phyloP scores from a whole-genome alignment of 2,888 invertebrate genomes.

The Craniophora ligustri region DNA sequence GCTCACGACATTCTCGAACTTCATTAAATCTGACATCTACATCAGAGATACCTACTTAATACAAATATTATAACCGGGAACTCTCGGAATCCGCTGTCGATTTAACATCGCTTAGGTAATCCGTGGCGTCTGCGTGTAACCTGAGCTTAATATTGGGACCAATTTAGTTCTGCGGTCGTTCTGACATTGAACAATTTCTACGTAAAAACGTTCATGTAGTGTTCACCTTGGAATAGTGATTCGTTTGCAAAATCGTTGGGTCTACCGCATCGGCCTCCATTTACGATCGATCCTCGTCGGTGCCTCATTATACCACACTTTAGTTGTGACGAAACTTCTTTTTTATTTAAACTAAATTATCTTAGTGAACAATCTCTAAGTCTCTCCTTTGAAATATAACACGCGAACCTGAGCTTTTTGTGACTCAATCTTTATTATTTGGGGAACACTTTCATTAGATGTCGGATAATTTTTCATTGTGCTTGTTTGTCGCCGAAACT shows the following conservation, averaged over 20 bases:
- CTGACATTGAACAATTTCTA: conserved; percentile 80
- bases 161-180: conserved; percentile 81
- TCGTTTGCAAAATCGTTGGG: conserved; percentile 78
- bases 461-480: conserved; percentile 8
- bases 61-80: not conserved
- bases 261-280: conserved; percentile 72
- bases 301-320: conserved; percentile 67
- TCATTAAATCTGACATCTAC: not conserved
- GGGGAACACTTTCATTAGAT: conserved; percentile 1
- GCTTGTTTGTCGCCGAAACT: not conserved
- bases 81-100: not conserved
- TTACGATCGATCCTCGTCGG: conserved; percentile 68
- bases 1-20: not conserved
- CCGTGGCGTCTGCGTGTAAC: conserved; percentile 51
- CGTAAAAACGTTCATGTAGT: conserved; percentile 70
- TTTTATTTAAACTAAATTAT: conserved; percentile 55
- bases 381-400: conserved; percentile 46
- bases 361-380: conserved; percentile 45
- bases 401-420: conserved; percentile 37
- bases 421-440: conserved; percentile 28
- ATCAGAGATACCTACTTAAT: conserved; percentile 2
- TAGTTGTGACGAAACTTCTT: conserved; percentile 53
- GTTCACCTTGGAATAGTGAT: conserved; percentile 78
- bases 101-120: conserved; percentile 16
- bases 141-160: conserved; percentile 57